Conservation (phyloP, 2,797 vertebrate genomes). For the Meda fulgida region DNA sequence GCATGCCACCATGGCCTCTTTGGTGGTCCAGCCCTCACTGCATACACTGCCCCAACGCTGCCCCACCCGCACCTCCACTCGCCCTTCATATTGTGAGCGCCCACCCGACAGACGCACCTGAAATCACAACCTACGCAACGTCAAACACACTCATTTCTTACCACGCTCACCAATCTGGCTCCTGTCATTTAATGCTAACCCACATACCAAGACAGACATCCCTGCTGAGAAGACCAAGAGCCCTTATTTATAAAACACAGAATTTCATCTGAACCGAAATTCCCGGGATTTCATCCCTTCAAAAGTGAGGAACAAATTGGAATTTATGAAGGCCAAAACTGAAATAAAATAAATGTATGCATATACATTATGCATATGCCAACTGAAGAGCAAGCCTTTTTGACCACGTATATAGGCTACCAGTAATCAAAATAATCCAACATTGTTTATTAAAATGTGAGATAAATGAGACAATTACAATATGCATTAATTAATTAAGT, state of each 20-base stretch:
- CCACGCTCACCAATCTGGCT: background rate
- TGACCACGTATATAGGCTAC: no score
- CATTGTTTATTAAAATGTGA: background rate
- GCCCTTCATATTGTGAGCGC: slow-evolving; percentile 84
- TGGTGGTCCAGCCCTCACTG: slow-evolving; percentile 90
- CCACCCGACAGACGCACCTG: slow-evolving; percentile 89
- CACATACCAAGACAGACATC: background rate
- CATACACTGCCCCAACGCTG: slow-evolving; percentile 89
- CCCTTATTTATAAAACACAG: background rate
- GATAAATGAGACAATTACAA: no score
- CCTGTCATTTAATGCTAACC: slow-evolving; percentile 3
- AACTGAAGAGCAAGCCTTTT: background rate
- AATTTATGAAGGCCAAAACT: background rate
- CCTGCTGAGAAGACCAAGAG: background rate
- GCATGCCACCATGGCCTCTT: slow-evolving; percentile 91
- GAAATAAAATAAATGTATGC: no score
- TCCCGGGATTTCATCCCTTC: background rate
- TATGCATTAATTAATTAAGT: no score
- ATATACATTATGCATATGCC: background rate
- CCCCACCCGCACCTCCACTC: slow-evolving; percentile 88
- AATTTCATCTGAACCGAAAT: background rate
- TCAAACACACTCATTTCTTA: slow-evolving; percentile 65
- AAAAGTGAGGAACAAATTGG: background rate
- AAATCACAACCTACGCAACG: slow-evolving; percentile 76
- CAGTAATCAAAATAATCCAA: background rate